Percentiles rank a stretch among this genome's conserved stretches.
Conservation (phyloP, 2,797 vertebrate species). For the Sylvia borin region DNA sequence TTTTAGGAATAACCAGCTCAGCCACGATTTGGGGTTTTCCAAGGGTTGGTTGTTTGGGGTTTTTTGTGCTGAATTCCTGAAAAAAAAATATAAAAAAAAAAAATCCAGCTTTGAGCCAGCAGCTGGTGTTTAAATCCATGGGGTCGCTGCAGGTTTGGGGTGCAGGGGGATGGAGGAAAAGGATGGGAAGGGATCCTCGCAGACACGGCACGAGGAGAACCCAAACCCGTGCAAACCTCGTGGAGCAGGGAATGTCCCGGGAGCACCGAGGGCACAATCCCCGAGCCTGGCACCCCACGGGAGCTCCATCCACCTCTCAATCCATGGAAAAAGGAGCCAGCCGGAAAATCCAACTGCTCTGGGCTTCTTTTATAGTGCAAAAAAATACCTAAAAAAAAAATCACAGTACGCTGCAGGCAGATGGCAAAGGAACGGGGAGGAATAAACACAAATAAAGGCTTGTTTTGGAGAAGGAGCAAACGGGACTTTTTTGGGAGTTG, state of each 20-base stretch:
- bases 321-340: background rate
- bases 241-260: background rate
- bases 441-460: background rate
- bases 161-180: background rate
- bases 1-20: background rate
- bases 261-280: rapidly evolving
- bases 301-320: background rate
- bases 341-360: background rate
- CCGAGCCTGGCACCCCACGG: rapidly evolving
- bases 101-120: background rate
- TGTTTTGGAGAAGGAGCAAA: background rate
- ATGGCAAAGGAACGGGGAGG: background rate
- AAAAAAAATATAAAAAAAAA: background rate
- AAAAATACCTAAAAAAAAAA: background rate
- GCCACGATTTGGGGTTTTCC: rapidly evolving
- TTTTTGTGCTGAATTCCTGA: background rate
- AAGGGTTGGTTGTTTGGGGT: too few species aligned
- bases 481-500: background rate
- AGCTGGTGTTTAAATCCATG: background rate
- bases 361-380: background rate
- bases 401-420: background rate
- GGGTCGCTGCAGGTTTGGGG: background rate
- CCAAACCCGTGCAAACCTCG: background rate
- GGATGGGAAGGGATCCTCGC: background rate
- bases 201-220: rapidly evolving